A percentile compares a stretch with the other conserved stretches of the same genome.
Conservation (phyloP, 2,113 vertebrate genomes). For the Orthonyx spaldingii region DNA sequence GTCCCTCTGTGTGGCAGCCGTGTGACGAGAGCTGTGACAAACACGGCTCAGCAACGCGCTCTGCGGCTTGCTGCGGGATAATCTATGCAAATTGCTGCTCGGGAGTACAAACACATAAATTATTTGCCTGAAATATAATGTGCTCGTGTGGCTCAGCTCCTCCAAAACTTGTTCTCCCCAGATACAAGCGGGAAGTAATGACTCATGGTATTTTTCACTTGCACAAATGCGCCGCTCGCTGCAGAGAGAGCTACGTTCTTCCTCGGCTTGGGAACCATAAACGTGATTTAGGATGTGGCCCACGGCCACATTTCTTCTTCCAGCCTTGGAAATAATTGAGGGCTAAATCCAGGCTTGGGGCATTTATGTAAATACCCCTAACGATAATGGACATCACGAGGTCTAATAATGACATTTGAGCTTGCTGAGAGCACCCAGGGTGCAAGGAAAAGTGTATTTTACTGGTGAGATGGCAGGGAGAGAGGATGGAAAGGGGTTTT, state of each 20-base stretch:
- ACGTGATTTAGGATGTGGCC: not conserved
- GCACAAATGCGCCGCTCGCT: not conserved
- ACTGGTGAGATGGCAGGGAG: rapidly evolving
- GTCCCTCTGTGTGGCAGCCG: not conserved
- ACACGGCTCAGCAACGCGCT: not conserved
- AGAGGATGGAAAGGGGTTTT: not conserved
- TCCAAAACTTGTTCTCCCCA: not conserved
- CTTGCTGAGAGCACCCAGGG: not conserved
- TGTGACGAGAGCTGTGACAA: not conserved
- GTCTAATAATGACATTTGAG: not conserved
- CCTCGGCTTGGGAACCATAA: not conserved
- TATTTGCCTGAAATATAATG: not conserved
- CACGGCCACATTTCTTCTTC: not conserved
- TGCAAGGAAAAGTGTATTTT: not conserved
- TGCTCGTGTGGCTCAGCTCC: not conserved
- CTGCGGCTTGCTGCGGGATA: not conserved
- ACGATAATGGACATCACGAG: not conserved
- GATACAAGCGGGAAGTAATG: conserved; percentile 17
- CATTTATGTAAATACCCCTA: not conserved
- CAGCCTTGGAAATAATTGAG: not conserved
- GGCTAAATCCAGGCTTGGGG: not conserved
- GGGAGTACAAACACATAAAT: conserved; percentile 9
- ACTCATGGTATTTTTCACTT: conserved; percentile 15
- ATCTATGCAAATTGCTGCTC: conserved; percentile 29
- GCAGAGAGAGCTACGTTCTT: not conserved